Evolutionary conservation across 2,113 vertebrate species (phyloP).

Genomic region (Sitta europaea): DNA sequence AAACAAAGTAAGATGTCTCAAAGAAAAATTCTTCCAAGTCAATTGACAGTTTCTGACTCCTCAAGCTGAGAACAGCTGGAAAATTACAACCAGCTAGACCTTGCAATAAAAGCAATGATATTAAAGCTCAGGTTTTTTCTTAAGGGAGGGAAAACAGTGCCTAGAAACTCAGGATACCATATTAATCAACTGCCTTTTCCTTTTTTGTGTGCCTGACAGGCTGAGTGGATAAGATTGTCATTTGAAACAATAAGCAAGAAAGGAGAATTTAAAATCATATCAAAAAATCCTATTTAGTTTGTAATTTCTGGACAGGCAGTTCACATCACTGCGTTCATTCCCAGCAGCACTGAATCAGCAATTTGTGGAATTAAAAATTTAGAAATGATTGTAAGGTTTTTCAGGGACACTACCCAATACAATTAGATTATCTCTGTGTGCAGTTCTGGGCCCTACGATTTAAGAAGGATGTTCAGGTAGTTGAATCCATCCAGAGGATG

Average conservation of each 20-base stretch:
- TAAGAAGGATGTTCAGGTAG: not conserved
- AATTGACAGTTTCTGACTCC: not conserved
- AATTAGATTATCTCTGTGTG: not conserved
- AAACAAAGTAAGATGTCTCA: not conserved
- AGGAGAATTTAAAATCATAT: not conserved
- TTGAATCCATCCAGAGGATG: not conserved
- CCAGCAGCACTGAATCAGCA: not conserved
- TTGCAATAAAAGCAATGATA: not conserved
- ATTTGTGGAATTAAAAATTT: not conserved
- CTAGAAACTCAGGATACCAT: not conserved
- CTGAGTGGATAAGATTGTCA: not conserved
- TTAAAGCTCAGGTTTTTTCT: not conserved
- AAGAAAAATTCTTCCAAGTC: not conserved
- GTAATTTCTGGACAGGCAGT: not conserved
- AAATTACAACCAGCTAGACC: not conserved
- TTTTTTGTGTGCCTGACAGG: not conserved
- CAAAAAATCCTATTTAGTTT: not conserved
- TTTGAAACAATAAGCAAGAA: not conserved
- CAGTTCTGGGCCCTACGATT: not conserved
- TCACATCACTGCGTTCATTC: not conserved
- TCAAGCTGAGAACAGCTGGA: conserved; percentile 22
- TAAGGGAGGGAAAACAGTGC: not conserved
- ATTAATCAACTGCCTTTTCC: not conserved
- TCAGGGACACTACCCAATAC: not conserved
- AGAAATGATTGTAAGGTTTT: not conserved